A percentile compares a stretch with the other conserved stretches of the same genome.
Evolutionary conservation across 2,113 vertebrate species (phyloP).

Genomic region (Theristicus caerulescens): DNA sequence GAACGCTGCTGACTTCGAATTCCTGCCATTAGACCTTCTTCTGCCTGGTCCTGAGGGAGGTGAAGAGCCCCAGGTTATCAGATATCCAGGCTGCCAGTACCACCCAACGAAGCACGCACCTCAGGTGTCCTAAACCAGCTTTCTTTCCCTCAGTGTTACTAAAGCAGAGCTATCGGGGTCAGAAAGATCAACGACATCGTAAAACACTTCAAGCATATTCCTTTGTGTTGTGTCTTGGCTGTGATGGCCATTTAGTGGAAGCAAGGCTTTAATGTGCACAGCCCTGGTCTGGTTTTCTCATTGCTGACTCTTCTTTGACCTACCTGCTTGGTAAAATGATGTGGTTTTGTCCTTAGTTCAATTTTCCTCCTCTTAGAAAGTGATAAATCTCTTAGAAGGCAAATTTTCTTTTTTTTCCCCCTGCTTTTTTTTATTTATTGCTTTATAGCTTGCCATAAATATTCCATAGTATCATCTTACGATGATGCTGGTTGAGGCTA

Average conservation of each 20-base stretch:
- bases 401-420: fast-evolving
- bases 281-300: background rate
- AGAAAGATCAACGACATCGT: background rate
- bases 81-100: background rate
- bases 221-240: background rate
- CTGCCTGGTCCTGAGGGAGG: background rate
- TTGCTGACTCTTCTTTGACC: background rate
- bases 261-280: background rate
- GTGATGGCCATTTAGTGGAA: background rate
- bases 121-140: background rate
- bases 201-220: background rate
- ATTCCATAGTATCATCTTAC: background rate
- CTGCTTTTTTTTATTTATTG: background rate
- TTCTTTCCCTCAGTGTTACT: background rate
- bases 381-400: background rate
- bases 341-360: background rate
- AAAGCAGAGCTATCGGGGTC: background rate
- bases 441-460: background rate
- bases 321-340: background rate
- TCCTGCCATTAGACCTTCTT: background rate
- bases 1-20: background rate
- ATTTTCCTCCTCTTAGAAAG: background rate
- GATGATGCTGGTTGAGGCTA: background rate
- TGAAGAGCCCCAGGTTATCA: background rate
- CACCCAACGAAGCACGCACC: fast-evolving